Evolutionary conservation across 2,888 invertebrate genomes (phyloP), one percentile per base, ranked within the genome.

Genomic region (Cosmorhoe ocellata): DNA sequence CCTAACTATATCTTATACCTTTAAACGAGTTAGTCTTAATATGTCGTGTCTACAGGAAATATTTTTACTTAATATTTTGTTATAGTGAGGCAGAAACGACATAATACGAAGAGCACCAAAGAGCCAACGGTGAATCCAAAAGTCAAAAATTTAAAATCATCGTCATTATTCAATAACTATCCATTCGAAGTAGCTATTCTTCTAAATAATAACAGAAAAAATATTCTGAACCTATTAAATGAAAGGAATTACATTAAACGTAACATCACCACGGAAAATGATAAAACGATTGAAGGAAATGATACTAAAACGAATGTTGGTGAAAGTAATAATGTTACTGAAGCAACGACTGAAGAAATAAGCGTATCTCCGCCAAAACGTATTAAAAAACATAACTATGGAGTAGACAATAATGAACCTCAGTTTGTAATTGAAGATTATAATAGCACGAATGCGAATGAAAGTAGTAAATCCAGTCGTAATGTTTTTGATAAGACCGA

Each of bases 111-210:
- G 56, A 65, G 3, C 58, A 55, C 37, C 37, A 1, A 62, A 60
- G 48, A 58, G 46, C 11, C 59, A 4, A 18, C 18, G 18, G 18
- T 4, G 47, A 30, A 49, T 56, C 12, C 59, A 64, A 36, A 69
- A 66, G 22, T 36, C 64, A 0, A 46, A 45, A 1, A 40, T 57
- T 0, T 73, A 0, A 76, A 65, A 63, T 69, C 75, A 1, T 51
- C 71, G 0, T 69, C 74, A 0, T 59, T 76, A 0, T 76, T 81
- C 6, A 79, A 81, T n/a, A 79, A 81, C n/a, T 79, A 79, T 12
- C 84, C 85, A 1, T 77, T 80, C 22, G 80, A 82, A 62, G 71
- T 85, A 0, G 74, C 84, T 5, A 62, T 79, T 12, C 41, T 84
- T 9, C 48, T 81, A 0, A 74, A 44, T n/a, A 47, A 24, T 18